Evolutionary conservation across 2,113 vertebrate species (phyloP).

Genomic region (Proterorhinus semilunaris): DNA sequence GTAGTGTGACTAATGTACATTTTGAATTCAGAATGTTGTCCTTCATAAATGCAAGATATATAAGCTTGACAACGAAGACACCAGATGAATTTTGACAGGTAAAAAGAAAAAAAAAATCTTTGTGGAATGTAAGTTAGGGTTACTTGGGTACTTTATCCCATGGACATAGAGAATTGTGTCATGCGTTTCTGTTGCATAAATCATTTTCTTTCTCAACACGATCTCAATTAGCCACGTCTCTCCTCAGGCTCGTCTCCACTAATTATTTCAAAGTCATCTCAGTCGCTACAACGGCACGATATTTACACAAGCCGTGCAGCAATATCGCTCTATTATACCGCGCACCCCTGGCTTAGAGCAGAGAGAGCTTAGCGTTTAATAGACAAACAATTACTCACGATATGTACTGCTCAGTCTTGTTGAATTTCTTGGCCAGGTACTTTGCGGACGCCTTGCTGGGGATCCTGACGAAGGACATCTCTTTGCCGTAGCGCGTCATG

Average conservation of each 20-base stretch:
- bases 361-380: not conserved
- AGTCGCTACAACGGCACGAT: not conserved
- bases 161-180: not conserved
- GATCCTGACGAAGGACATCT: slow-evolving; percentile 98
- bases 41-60: too few species aligned
- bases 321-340: not conserved
- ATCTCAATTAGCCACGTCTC: not conserved
- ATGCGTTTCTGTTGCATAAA: not conserved
- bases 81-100: too few species aligned
- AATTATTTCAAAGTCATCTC: slow-evolving; percentile 5
- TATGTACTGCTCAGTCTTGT: slow-evolving; percentile 99
- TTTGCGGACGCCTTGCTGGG: slow-evolving; percentile 98
- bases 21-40: too few species aligned
- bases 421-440: slow-evolving; percentile 98
- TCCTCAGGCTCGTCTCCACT: not conserved
- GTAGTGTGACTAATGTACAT: too few species aligned
- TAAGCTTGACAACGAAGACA: too few species aligned
- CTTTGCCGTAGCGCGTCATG: slow-evolving; percentile 92
- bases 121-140: too few species aligned
- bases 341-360: not conserved
- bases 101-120: too few species aligned
- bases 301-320: not conserved
- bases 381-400: slow-evolving; percentile 76
- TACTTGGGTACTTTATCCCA: not conserved
- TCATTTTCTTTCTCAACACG: not conserved